phyloP scores from a whole-genome alignment of 2,113 vertebrate genomes.

The Mustela nigripes region DNA sequence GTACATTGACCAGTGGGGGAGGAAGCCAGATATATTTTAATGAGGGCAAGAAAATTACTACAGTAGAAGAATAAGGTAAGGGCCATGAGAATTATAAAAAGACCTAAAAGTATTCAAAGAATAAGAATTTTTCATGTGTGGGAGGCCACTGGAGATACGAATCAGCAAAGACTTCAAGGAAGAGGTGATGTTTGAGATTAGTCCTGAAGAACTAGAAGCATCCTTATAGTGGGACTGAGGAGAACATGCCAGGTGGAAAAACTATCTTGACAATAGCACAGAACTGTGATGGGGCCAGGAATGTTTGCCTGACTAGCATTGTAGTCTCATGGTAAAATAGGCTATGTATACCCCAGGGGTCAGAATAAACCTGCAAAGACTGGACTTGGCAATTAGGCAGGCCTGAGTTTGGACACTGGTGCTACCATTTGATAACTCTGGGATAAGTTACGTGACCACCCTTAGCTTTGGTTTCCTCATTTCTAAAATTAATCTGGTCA shows the following conservation, averaged over 20 bases:
- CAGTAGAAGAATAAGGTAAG: not conserved
- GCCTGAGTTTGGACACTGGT: not conserved
- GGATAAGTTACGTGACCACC: not conserved
- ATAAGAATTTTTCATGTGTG: not conserved
- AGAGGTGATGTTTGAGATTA: not conserved
- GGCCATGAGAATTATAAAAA: not conserved
- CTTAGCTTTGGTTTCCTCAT: not conserved
- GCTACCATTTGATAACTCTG: not conserved
- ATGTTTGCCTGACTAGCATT: not conserved
- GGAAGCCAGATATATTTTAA: not conserved
- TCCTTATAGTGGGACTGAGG: not conserved
- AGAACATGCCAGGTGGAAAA: not conserved
- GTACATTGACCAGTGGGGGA: not conserved
- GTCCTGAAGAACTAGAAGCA: not conserved
- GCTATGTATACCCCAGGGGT: not conserved
- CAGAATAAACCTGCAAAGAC: not conserved
- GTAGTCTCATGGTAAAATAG: accelerated
- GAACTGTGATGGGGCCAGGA: not conserved
- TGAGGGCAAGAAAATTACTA: not conserved
- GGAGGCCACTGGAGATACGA: not conserved
- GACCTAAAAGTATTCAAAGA: not conserved
- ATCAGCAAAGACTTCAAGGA: not conserved
- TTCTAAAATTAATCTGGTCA: not conserved
- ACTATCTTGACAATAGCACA: not conserved
- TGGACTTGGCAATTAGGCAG: not conserved